Conservation (phyloP, 30 jellyfish, hydroid and myxozoan species). For the Hydractinia symbiolongicarpus region DNA sequence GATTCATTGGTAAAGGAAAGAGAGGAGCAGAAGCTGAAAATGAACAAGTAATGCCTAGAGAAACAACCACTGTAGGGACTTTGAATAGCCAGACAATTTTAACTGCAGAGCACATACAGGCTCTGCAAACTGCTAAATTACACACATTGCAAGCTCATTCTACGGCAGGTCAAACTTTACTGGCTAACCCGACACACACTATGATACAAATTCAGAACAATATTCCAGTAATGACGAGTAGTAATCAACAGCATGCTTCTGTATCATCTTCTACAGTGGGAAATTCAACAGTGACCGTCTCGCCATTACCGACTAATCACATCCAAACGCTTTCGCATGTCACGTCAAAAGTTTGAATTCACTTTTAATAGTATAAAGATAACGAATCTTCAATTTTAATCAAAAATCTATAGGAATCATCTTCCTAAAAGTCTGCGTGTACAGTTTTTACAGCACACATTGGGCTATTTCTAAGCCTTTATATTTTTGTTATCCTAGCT, state of each 20-base stretch:
- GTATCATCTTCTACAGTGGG: neutral
- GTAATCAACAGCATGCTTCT: conserved; percentile 4
- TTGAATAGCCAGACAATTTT: neutral
- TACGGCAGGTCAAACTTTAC: neutral
- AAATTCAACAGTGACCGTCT: neutral
- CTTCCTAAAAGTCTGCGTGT: too few relatives aligned
- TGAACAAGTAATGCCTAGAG: conserved; percentile 36
- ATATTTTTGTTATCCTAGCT: too few relatives aligned
- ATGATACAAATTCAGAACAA: conserved; percentile 35
- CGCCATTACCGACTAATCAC: neutral
- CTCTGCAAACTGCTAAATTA: neutral
- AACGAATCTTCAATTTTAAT: too few relatives aligned
- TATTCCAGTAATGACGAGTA: conserved; percentile 39
- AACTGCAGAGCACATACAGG: neutral
- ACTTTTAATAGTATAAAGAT: neutral
- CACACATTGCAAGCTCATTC: conserved; percentile 1
- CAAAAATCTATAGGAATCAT: too few relatives aligned
- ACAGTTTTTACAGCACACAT: too few relatives aligned
- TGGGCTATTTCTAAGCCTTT: too few relatives aligned
- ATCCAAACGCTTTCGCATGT: conserved; percentile 1
- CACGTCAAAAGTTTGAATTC: conserved; percentile 3
- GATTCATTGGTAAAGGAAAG: conserved; percentile 80
- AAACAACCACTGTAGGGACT: neutral
- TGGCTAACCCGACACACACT: conserved; percentile 9
- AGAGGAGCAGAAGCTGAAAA: conserved; percentile 45